Evolutionary conservation across 1,140 invertebrate species (phyloP).

Genomic region (Bombus ignitus): DNA sequence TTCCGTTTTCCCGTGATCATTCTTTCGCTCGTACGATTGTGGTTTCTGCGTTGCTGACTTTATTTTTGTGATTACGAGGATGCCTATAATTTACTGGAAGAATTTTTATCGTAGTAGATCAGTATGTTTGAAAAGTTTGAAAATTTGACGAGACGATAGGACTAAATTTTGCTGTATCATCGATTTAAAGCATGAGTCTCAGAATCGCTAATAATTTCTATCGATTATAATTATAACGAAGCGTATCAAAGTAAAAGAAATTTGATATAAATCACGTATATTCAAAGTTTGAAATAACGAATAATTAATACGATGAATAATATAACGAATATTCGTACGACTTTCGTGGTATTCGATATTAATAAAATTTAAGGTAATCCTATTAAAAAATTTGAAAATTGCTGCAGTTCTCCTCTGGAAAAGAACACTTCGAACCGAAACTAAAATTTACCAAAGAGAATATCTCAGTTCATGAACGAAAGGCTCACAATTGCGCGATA

Average conservation of each 20-base stretch:
- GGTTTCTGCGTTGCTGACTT: background rate
- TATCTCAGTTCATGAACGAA: background rate
- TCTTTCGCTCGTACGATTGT: slow-evolving; percentile 19
- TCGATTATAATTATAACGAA: no score
- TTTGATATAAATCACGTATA: no score
- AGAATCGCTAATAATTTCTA: no score
- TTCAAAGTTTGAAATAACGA: no score
- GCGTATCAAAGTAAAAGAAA: no score
- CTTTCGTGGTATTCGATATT: no score
- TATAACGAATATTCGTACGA: no score
- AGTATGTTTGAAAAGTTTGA: background rate
- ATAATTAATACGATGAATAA: no score
- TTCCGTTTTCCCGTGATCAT: slow-evolving; percentile 16
- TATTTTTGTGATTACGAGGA: background rate
- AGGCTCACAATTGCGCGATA: background rate
- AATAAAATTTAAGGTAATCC: no score
- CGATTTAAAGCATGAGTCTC: no score
- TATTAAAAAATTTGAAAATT: background rate
- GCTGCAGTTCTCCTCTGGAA: background rate
- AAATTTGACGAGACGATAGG: background rate
- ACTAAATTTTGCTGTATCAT: no score
- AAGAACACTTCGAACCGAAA: background rate
- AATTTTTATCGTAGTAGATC: background rate
- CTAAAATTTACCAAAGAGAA: background rate
- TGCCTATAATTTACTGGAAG: background rate